Evolutionary conservation across 2,797 vertebrate species (phyloP).

Genomic region (Arrhamphus sclerolepis): DNA sequence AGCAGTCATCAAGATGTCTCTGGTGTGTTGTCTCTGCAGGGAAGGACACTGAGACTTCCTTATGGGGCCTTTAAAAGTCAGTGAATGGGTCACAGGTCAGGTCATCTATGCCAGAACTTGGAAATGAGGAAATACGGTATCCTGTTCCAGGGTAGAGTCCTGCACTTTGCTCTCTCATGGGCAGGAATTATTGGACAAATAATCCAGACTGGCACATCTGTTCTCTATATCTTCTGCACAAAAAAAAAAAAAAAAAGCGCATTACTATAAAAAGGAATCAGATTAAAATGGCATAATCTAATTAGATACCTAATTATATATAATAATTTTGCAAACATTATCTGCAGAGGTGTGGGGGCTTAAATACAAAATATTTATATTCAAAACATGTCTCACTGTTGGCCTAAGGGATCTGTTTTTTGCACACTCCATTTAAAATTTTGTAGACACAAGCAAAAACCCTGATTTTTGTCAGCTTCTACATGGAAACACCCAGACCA

Average conservation of each 20-base stretch:
- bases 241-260: too few relatives aligned
- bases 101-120: slow-evolving; percentile 1
- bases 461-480: slow-evolving; percentile 15
- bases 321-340: too few relatives aligned
- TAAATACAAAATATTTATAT: background rate
- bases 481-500: slow-evolving; percentile 5
- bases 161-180: background rate
- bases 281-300: too few relatives aligned
- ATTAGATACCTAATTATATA: too few relatives aligned
- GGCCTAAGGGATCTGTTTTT: background rate
- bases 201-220: background rate
- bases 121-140: slow-evolving; percentile 11
- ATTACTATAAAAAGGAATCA: too few relatives aligned
- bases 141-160: slow-evolving; percentile 4
- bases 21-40: slow-evolving; percentile 19
- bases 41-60: slow-evolving; percentile 34
- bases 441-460: slow-evolving; percentile 7
- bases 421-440: slow-evolving; percentile 3
- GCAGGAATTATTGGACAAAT: slow-evolving; percentile 1
- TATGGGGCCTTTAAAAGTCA: slow-evolving; percentile 23
- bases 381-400: background rate
- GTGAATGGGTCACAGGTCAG: slow-evolving; percentile 35
- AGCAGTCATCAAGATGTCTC: slow-evolving; percentile 28
- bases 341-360: background rate
- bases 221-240: background rate